These are phyloP conservation scores for Willisornis vidua DNA, from an alignment of 2,113 vertebrate species.

Conservation along the genomic window DNA sequence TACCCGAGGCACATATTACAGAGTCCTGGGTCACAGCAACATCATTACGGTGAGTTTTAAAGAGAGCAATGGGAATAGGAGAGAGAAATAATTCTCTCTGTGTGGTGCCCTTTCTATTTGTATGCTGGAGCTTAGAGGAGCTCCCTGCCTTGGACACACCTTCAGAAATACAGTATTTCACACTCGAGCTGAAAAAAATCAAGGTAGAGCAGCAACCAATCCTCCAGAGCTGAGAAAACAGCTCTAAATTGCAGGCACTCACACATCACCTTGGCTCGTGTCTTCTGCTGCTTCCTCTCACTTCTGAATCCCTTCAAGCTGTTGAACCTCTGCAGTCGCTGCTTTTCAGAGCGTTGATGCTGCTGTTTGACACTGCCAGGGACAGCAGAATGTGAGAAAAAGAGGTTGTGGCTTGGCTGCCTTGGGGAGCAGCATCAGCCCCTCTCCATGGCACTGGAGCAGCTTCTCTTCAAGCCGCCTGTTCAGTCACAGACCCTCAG, in stretches of 20 bases:
- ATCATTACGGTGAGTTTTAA: constrained; percentile 29
- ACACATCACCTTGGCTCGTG: constrained; percentile 10
- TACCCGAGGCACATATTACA: constrained; percentile 46
- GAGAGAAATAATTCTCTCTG: constrained; percentile 37
- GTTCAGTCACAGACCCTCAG: background rate
- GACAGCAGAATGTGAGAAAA: background rate
- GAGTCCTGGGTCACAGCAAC: constrained; percentile 34
- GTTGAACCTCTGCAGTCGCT: constrained; percentile 25
- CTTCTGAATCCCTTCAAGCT: constrained; percentile 33
- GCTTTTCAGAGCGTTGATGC: background rate
- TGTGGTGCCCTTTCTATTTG: constrained; percentile 19
- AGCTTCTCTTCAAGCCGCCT: background rate
- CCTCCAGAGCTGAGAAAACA: background rate
- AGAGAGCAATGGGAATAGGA: constrained; percentile 44
- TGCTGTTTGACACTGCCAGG: background rate
- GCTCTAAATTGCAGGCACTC: constrained; percentile 28
- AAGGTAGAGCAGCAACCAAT: background rate
- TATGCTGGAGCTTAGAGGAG: constrained; percentile 23
- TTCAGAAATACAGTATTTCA: constrained; percentile 16
- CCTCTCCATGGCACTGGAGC: background rate
- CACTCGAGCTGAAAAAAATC: background rate
- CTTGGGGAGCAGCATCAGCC: background rate
- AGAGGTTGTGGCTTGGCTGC: background rate
- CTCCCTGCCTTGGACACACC: constrained; percentile 31
- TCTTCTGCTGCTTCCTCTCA: constrained; percentile 14